Evolutionary conservation across 1,140 invertebrate species (phyloP), one percentile per base, ranked within the genome.

Genomic region (Doryteuthis pealeii): DNA sequence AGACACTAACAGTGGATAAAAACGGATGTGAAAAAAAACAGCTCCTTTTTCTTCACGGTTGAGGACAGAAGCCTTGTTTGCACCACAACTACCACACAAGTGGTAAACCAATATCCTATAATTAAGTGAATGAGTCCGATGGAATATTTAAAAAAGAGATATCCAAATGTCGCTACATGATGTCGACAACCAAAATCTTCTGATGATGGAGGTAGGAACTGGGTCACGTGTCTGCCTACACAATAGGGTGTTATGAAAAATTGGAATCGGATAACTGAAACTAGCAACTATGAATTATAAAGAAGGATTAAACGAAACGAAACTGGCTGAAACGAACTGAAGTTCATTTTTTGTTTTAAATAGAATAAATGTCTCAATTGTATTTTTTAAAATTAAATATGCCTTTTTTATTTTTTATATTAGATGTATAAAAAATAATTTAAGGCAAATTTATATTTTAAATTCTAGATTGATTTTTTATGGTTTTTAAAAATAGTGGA

Each of bases 21-120:
- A 58, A 58, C 18, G 54, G 54, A 22, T 58, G 54, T 58, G 26
- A 58, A 58, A 58, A 58, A 58, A 58, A 58, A 58, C 54, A 58
- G 54, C 54, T 58, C 54, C 54, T 58, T 58, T 58, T 58, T 58
- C 54, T 58, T 58, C 54, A 5, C 54, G 54, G 54, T 10, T 58
- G 54, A 58, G 54, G 54, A 58, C 26, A 58, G 18, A 58, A 40
- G 26, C 18, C 54, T 28, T 58, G 18, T 22, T 58, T 58, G 18
- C 54, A 58, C 54, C 54, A 58, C 10, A 58, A 58, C 18, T 58
- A 2, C 54, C 26, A 22, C 18, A 28, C 18, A 58, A 58, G 54
- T 58, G 54, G 54, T 58, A 58, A 58, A 58, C 2, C 54, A 58
- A 58, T 58, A 58, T 58, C 54, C 54, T 58, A 58, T 22, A 3